Conservation (phyloP, 2,113 vertebrate species). For the Phyllostomus hastatus region DNA sequence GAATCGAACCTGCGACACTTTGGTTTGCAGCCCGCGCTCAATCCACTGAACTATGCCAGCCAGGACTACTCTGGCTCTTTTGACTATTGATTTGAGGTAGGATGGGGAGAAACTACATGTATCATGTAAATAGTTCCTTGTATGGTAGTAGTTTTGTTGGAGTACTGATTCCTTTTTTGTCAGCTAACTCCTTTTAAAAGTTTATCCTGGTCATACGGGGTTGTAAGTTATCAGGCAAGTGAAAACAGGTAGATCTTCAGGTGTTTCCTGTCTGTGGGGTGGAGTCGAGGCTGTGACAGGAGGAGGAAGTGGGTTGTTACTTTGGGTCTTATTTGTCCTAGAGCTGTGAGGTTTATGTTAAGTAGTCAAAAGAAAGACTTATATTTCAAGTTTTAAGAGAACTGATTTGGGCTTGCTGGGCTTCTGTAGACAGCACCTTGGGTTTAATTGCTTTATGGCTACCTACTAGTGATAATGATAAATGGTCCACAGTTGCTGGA, state of each 20-base stretch:
- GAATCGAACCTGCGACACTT: too few relatives aligned
- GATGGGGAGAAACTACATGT: neutral
- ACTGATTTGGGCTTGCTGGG: neutral
- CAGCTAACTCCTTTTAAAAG: neutral
- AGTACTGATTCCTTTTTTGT: neutral
- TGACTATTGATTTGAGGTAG: neutral
- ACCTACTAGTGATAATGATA: neutral
- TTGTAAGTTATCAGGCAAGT: constrained; percentile 12
- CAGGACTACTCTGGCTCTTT: neutral
- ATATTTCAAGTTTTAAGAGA: neutral
- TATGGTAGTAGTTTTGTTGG: neutral
- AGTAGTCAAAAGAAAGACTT: neutral
- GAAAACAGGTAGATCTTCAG: constrained; percentile 7
- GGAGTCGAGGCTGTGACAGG: neutral
- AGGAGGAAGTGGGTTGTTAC: neutral
- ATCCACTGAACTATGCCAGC: too few relatives aligned
- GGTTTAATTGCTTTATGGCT: neutral
- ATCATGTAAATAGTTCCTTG: neutral
- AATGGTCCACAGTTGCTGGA: neutral
- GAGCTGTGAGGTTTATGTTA: neutral
- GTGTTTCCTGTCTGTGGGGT: neutral
- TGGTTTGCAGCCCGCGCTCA: too few relatives aligned
- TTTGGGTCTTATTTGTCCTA: neutral
- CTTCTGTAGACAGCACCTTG: neutral
- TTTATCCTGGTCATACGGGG: neutral